These are phyloP conservation scores for Dinocampus coccinellae DNA, from an alignment of 2,888 invertebrate genomes.

Conservation along the genomic window DNA sequence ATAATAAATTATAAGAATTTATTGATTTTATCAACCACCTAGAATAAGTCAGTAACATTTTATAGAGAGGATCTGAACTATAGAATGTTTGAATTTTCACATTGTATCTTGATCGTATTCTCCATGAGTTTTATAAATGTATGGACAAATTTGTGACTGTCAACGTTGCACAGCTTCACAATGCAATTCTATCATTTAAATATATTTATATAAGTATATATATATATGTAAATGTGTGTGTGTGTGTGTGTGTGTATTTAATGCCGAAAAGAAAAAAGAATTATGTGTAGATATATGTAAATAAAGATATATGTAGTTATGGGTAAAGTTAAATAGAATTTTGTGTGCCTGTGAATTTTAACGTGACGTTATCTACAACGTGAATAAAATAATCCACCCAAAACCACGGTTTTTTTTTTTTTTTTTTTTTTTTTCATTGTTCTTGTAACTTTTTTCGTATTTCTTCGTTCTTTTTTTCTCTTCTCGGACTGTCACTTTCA, in stretches of 20 bases:
- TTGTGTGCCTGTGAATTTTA: background rate
- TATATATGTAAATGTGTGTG: too few relatives aligned
- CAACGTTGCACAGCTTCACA: conserved; percentile 41
- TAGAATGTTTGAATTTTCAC: background rate
- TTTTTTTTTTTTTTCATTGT: background rate
- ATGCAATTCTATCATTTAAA: background rate
- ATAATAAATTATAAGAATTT: background rate
- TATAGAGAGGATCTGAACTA: background rate
- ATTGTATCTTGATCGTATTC: conserved; percentile 27
- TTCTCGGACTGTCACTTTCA: background rate
- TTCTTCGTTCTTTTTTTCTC: background rate
- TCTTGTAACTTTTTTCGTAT: background rate
- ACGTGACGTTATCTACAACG: background rate
- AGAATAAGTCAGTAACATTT: background rate
- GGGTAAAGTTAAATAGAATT: background rate
- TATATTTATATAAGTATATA: background rate
- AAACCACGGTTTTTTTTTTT: background rate
- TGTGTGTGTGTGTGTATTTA: conserved; percentile 36
- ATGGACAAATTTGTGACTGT: conserved; percentile 45
- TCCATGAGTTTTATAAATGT: conserved; percentile 44
- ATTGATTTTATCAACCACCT: background rate
- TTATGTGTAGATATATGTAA: background rate
- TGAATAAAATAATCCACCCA: background rate
- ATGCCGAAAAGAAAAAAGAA: background rate
- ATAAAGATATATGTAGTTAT: background rate